phyloP scores from a whole-genome alignment of 2,113 vertebrate species.

The Pantherophis guttatus region DNA sequence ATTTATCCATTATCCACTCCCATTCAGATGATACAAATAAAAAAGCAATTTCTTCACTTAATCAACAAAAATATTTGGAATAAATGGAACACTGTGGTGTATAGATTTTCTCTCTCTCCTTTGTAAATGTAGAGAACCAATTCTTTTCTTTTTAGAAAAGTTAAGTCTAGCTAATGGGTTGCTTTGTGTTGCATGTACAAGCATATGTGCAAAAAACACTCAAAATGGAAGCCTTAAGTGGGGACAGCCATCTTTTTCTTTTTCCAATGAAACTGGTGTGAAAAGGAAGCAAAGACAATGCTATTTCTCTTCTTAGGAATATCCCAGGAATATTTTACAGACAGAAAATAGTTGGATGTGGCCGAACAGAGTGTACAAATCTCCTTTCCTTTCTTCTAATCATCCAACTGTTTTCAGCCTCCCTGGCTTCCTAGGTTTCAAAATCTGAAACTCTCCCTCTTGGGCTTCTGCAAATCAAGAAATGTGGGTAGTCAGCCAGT shows the following conservation, averaged over 20 bases:
- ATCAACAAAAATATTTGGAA: background rate
- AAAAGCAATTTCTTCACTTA: background rate
- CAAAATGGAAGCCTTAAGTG: background rate
- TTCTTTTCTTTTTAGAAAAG: background rate
- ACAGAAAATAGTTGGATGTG: background rate
- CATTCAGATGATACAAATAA: background rate
- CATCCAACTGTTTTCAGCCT: background rate
- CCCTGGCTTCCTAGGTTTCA: background rate
- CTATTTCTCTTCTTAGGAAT: background rate
- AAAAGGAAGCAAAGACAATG: background rate
- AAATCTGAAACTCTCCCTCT: background rate
- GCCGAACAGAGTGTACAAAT: background rate
- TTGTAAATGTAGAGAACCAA: background rate
- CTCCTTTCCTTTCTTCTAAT: background rate
- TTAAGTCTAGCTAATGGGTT: background rate
- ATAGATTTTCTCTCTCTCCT: background rate
- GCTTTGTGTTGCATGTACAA: background rate
- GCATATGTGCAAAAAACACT: background rate
- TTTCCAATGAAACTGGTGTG: background rate
- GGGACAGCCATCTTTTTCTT: background rate
- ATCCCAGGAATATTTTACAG: background rate
- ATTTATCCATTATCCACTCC: background rate
- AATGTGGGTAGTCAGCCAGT: background rate
- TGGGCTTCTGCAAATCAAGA: background rate
- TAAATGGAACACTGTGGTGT: background rate